phyloP scores from a whole-genome alignment of 2,113 vertebrate species.

The Thomomys bottae region DNA sequence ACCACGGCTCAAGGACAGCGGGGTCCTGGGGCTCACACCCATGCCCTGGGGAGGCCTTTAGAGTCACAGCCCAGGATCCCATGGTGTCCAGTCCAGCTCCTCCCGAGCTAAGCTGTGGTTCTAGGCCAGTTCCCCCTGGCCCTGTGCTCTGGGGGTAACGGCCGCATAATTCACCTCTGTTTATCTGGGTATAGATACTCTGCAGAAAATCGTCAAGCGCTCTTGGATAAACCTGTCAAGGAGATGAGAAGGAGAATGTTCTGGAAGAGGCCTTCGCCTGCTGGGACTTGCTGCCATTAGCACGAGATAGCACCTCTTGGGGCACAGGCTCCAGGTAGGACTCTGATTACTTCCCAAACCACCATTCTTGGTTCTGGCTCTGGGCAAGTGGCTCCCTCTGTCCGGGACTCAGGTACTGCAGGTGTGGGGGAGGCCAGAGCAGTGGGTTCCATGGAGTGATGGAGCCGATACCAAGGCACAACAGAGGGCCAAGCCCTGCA shows the following conservation, averaged over 20 bases:
- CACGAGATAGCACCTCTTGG: accelerated
- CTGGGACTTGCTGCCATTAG: accelerated
- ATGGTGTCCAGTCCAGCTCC: neutral
- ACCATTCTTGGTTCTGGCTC: neutral
- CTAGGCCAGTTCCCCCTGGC: accelerated
- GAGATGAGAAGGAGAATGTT: no score
- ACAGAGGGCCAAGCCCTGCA: no score
- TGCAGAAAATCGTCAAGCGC: accelerated
- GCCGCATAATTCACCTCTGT: accelerated
- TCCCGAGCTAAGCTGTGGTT: neutral
- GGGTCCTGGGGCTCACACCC: neutral
- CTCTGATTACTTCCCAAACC: neutral
- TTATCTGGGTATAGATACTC: neutral
- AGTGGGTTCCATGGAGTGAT: no score
- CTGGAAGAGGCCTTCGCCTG: accelerated
- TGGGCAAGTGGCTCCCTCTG: neutral
- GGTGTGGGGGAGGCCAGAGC: accelerated
- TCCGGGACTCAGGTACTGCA: neutral
- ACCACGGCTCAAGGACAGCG: no score
- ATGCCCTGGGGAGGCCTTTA: accelerated
- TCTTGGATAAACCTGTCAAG: no score
- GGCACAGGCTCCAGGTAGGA: neutral
- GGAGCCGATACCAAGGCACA: no score
- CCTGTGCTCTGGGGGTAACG: accelerated
- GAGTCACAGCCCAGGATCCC: no score